A percentile compares a stretch with the other conserved stretches of the same genome.
These are phyloP conservation scores for Seladonia tumulorum DNA, from an alignment of 2,888 invertebrate species.

Conservation along the genomic window DNA sequence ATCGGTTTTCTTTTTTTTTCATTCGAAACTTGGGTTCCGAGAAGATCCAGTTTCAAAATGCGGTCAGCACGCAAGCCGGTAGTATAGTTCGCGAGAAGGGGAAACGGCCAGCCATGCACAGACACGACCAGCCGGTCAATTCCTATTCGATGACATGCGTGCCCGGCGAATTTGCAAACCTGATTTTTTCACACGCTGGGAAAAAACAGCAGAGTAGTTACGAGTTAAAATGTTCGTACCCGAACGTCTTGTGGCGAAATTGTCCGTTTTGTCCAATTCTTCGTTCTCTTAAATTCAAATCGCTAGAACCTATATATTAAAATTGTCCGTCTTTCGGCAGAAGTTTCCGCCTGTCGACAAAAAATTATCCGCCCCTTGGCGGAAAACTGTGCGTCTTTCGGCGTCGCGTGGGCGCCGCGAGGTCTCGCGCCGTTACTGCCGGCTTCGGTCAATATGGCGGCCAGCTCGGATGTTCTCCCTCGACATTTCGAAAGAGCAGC, in stretches of 20 bases:
- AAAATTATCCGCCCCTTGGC: too few species aligned
- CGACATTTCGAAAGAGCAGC: slow-evolving; percentile 53
- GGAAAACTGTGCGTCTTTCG: not conserved
- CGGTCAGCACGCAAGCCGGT: not conserved
- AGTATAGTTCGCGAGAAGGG: not conserved
- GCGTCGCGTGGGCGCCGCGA: not conserved
- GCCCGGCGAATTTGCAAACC: not conserved
- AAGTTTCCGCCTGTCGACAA: too few species aligned
- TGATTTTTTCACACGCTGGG: not conserved
- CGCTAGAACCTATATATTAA: too few species aligned
- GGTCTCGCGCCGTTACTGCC: slow-evolving; percentile 19
- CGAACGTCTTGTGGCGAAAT: not conserved
- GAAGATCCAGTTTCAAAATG: not conserved
- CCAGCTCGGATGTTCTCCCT: slow-evolving; percentile 61
- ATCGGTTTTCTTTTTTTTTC: too few species aligned
- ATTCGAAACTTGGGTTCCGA: not conserved
- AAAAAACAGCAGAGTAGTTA: too few species aligned
- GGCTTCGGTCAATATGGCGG: slow-evolving; percentile 49
- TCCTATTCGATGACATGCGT: not conserved
- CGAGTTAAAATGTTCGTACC: not conserved
- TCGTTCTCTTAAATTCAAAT: too few species aligned
- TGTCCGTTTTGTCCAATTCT: not conserved
- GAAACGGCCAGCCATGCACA: not conserved
- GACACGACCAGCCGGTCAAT: not conserved
- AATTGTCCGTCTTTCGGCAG: too few species aligned